These are phyloP conservation scores for Drosophila grimshawi DNA, from an alignment of 1,140 invertebrate genomes.

Conservation along the genomic window DNA sequence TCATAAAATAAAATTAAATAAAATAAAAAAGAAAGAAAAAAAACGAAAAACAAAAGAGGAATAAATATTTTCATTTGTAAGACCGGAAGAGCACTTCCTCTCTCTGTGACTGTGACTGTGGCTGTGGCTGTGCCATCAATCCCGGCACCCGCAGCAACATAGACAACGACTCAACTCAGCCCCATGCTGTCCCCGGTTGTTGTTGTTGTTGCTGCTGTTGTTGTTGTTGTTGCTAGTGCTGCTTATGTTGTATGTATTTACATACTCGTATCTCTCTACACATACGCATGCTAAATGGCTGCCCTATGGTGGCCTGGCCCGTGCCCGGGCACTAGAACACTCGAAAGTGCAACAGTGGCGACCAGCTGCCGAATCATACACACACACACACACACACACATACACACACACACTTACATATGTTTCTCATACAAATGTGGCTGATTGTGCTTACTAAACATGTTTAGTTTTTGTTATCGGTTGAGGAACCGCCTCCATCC, in stretches of 20 bases:
- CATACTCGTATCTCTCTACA: background rate
- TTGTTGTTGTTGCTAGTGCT: conserved; percentile 2
- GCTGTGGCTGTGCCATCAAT: conserved; percentile 40
- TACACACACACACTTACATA: background rate
- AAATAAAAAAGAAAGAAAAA: conserved; percentile 53
- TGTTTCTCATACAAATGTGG: conserved; percentile 10
- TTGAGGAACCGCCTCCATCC: conserved; percentile 57
- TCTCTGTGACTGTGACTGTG: conserved; percentile 24
- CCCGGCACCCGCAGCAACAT: conserved; percentile 44
- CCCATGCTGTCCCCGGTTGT: conserved; percentile 31
- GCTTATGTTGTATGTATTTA: background rate
- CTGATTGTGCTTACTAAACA: conserved; percentile 54
- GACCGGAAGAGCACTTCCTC: conserved; percentile 82
- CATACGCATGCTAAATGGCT: conserved; percentile 52
- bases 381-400: conserved; percentile 1
- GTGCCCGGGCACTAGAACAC: conserved; percentile 51
- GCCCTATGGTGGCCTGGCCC: conserved; percentile 49
- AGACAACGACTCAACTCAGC: conserved; percentile 29
- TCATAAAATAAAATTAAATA: conserved; percentile 82
- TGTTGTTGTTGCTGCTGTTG: conserved; percentile 2
- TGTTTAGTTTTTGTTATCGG: conserved; percentile 61
- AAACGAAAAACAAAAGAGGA: conserved; percentile 52
- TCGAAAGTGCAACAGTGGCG: conserved; percentile 35
- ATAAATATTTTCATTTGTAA: conserved; percentile 83
- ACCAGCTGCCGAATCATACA: conserved; percentile 24